Conservation (phyloP, 1,140 invertebrate genomes). For the Solenopsis invicta region DNA sequence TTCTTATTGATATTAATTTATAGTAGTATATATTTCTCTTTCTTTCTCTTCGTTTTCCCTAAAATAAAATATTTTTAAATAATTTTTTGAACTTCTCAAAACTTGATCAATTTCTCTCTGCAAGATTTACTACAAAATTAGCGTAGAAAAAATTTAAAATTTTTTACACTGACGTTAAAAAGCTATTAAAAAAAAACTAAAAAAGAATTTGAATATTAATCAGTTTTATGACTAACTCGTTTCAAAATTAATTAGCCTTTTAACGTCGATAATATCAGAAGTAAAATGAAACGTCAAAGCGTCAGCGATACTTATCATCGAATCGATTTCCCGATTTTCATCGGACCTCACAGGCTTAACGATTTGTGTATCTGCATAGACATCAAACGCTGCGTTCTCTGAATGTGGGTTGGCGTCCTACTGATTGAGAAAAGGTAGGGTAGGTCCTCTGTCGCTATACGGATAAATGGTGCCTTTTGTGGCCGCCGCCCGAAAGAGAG, state of each 20-base stretch:
- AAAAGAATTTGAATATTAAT: neutral
- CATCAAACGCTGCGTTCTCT: conserved; percentile 23
- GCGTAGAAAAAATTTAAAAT: neutral
- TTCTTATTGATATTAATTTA: neutral
- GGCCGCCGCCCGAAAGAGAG: conserved; percentile 35
- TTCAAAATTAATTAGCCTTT: neutral
- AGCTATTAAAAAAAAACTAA: neutral
- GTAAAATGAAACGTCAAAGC: conserved; percentile 1
- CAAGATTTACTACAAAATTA: neutral
- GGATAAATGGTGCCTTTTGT: conserved; percentile 73
- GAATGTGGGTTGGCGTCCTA: conserved; percentile 32
- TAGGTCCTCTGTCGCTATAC: conserved; percentile 59
- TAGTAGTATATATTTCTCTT: neutral
- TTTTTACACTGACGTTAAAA: neutral
- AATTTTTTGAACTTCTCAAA: neutral
- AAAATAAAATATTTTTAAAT: neutral
- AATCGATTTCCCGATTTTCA: conserved; percentile 4
- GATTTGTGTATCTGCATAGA: conserved; percentile 10
- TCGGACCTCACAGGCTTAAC: neutral
- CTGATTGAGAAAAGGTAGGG: conserved; percentile 57
- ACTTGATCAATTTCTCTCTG: neutral
- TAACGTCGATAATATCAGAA: neutral
- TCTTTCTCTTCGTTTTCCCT: too few relatives aligned
- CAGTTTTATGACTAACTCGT: neutral
- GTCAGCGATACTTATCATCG: neutral